Base-by-base conservation (phyloP, 2,113 vertebrate species). In the Etheostoma spectabile region DNA sequence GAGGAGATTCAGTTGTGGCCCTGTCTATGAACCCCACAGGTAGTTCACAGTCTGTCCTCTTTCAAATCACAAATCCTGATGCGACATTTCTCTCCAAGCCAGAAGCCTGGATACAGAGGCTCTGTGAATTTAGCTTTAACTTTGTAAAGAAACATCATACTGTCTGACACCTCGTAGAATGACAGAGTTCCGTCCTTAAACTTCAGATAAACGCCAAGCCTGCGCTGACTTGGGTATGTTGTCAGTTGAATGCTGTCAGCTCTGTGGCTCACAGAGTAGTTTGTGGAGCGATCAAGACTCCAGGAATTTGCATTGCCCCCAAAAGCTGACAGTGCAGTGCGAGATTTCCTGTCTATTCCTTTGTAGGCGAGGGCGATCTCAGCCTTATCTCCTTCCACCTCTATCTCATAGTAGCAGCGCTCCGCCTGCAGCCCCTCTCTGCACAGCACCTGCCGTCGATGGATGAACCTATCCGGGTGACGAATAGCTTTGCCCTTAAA, bases 401-500 rank as follows among this genome's bases (percentile, higher is more conserved):
- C 92, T 1, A 91, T 46, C 71, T 94, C 93, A 48, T 92, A 93
- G 86, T 93, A 93, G 74, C 90, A 93, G 56, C 65, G 80, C 10
- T 82, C 76, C 1, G 72, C 85, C 63, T 79, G 65, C 63, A 93
- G 87, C 0, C 73, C 87, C 72, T 93, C 85, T 45, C 59, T 88
- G 85, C 91, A 92, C 30, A 93, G 77, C 61, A 94, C 18, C 82
- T 94, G 93, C 21, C 55, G 57, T 4, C 82, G 65, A n/a, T 42
- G 27, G 52, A 18, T 0, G 13, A 93, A 93, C 71, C 69, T 89
- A 27, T 89, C 33, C 1, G 83, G 55, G 79, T 19, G 11, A 59
- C 5, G 53, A 19, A 10, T 0, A 1, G 33, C 4, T 0, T 62
- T 21, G 19, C 22, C 59, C 22, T 27, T 85, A 3, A 0, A 1